Conservation (phyloP, 2,797 vertebrate species). For the Microctenopoma stevenorrisi region DNA sequence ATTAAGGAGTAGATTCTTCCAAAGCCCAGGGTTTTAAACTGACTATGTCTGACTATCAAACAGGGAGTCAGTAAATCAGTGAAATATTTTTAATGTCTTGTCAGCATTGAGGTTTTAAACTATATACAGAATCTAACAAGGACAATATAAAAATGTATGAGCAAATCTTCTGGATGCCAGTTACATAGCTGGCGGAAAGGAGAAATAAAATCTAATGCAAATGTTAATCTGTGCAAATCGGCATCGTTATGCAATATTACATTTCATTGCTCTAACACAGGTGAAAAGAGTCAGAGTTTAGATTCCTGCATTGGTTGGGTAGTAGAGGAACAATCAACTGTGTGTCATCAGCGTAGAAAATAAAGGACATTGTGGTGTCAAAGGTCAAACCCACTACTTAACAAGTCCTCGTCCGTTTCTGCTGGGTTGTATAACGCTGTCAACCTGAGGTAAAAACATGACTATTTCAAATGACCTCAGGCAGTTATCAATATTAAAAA, state of each 20-base stretch:
- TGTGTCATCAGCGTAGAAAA: neutral
- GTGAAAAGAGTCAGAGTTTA: no score
- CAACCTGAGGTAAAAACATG: neutral
- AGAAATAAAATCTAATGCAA: no score
- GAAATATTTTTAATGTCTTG: neutral
- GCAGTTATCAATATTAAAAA: conserved; percentile 13
- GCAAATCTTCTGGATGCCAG: neutral
- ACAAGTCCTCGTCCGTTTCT: neutral
- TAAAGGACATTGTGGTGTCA: neutral
- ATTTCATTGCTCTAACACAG: no score
- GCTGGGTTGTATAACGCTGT: neutral
- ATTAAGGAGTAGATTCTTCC: neutral
- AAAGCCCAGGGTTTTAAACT: neutral
- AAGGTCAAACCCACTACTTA: neutral
- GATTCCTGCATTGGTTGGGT: neutral
- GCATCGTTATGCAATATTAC: no score
- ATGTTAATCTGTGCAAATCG: no score
- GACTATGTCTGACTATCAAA: neutral
- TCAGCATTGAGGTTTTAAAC: no score
- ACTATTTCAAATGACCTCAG: conserved; percentile 1
- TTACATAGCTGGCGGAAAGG: neutral
- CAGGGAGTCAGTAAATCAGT: neutral
- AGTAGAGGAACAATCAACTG: neutral
- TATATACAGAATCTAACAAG: neutral
- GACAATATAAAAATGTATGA: neutral